phyloP scores from a whole-genome alignment of 2,113 vertebrate species.

The Mesoclemmys tuberculata region DNA sequence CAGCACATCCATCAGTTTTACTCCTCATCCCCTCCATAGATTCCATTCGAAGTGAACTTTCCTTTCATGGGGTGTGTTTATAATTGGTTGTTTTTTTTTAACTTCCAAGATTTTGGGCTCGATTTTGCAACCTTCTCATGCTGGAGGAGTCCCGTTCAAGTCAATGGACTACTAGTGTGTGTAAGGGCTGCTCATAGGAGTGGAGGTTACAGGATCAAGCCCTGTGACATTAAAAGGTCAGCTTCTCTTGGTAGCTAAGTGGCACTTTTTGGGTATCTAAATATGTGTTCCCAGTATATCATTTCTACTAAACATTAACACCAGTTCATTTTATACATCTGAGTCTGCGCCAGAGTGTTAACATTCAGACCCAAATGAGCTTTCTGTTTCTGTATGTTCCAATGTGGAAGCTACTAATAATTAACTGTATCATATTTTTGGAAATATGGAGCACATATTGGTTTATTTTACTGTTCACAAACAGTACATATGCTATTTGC shows the following conservation, averaged over 20 bases:
- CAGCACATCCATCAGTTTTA: background rate
- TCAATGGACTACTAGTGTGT: background rate
- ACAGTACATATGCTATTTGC: background rate
- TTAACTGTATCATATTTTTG: background rate
- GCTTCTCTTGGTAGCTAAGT: accelerated
- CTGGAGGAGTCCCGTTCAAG: background rate
- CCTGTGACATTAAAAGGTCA: background rate
- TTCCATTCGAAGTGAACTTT: background rate
- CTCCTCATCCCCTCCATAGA: background rate
- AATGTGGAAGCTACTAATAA: background rate
- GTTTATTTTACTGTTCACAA: background rate
- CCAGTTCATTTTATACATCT: background rate
- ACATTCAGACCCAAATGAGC: background rate
- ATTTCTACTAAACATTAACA: background rate
- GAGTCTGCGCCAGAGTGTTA: background rate
- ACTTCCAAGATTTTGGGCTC: background rate
- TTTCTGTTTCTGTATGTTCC: background rate
- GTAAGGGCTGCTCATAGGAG: background rate
- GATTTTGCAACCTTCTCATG: background rate
- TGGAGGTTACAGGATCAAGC: background rate
- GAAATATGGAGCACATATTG: background rate
- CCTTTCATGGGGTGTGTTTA: background rate
- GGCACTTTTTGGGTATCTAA: background rate
- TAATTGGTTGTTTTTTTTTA: background rate
- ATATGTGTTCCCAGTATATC: background rate